Evolutionary conservation across 1,140 invertebrate genomes (phyloP).

Genomic region (Apolygus lucorum): DNA sequence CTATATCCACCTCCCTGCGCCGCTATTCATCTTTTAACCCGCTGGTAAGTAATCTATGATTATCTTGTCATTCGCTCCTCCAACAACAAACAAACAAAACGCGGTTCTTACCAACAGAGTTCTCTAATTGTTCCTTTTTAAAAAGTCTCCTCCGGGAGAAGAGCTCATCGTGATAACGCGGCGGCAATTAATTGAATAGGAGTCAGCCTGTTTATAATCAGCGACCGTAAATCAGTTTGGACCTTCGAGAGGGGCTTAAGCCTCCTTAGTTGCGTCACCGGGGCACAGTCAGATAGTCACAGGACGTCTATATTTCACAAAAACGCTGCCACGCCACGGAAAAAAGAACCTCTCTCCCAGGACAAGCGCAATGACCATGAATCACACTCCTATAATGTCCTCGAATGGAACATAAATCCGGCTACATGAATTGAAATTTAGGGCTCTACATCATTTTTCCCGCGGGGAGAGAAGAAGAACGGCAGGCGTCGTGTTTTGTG

Average conservation of each 20-base stretch:
- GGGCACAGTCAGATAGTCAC: background rate
- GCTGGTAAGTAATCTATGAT: slow-evolving; percentile 5
- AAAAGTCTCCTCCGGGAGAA: background rate
- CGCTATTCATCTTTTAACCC: background rate
- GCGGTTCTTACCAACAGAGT: background rate
- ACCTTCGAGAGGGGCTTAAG: background rate
- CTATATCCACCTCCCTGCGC: background rate
- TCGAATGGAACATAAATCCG: slow-evolving; percentile 1
- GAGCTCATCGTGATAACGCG: background rate
- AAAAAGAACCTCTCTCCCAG: background rate
- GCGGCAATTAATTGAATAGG: slow-evolving; percentile 4
- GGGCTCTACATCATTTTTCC: background rate
- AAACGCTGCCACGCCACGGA: background rate
- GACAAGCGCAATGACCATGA: slow-evolving; percentile 6
- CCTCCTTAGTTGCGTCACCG: background rate
- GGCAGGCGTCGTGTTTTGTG: slow-evolving; percentile 11
- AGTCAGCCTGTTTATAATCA: slow-evolving; percentile 12
- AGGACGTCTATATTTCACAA: background rate
- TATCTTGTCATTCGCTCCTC: slow-evolving; percentile 8
- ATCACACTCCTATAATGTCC: background rate
- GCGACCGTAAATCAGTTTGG: background rate
- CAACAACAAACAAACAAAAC: slow-evolving; percentile 9
- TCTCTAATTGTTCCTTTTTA: slow-evolving; percentile 11
- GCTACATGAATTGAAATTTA: slow-evolving; percentile 8
- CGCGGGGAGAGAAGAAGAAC: background rate